Conservation (phyloP, 2,797 vertebrate species). For the Sebastes itinus region DNA sequence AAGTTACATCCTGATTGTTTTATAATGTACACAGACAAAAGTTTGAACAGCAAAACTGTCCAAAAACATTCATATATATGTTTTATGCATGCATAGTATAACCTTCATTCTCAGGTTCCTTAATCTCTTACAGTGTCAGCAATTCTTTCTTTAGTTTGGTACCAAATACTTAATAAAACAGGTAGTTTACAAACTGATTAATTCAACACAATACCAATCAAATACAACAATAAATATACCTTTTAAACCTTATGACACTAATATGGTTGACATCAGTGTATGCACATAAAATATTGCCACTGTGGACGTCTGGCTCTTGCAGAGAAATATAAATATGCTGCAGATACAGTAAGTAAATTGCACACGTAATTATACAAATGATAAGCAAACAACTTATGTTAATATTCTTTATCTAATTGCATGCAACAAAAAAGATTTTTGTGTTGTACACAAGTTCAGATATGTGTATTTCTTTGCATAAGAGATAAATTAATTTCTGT, state of each 20-base stretch:
- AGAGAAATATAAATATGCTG: not conserved
- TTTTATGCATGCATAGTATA: too few relatives aligned
- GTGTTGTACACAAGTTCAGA: not conserved
- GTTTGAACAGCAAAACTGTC: not conserved
- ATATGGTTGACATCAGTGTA: too few relatives aligned
- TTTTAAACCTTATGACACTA: not conserved
- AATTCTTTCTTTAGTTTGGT: not conserved
- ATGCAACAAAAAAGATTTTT: fast-evolving
- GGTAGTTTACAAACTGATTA: not conserved
- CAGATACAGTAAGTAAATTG: not conserved
- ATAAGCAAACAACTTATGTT: not conserved
- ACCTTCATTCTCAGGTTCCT: not conserved
- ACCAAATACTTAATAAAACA: not conserved
- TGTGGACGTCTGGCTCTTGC: too few relatives aligned
- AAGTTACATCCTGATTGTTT: not conserved
- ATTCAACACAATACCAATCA: not conserved
- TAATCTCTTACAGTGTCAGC: not conserved
- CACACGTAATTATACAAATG: not conserved
- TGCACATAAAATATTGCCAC: too few relatives aligned
- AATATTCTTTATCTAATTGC: not conserved
- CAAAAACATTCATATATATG: too few relatives aligned
- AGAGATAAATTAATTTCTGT: too few relatives aligned
- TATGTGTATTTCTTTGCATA: not conserved
- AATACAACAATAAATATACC: not conserved
- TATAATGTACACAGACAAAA: not conserved